Percentiles rank a stretch among this genome's conserved stretches.
phyloP scores from a whole-genome alignment of 2,113 vertebrate species.

The Myiagra hebetior region DNA sequence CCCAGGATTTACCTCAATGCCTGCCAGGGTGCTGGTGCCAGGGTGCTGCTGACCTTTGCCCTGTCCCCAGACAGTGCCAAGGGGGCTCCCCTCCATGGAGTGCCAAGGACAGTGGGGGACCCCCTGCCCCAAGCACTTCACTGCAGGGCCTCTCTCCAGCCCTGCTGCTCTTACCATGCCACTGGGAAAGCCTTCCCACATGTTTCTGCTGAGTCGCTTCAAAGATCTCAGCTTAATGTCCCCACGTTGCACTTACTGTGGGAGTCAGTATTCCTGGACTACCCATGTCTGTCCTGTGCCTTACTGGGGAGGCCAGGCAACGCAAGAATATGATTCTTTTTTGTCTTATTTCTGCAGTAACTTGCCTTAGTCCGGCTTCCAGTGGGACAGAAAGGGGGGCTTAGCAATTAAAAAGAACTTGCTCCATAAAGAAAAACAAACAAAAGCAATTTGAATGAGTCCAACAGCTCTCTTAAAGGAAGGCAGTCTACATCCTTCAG shows the following conservation, averaged over 20 bases:
- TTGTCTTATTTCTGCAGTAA: neutral
- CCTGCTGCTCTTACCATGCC: neutral
- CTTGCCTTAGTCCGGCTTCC: neutral
- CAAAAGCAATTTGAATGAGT: neutral
- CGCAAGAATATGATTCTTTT: neutral
- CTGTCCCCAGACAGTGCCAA: rapidly evolving
- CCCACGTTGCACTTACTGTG: neutral
- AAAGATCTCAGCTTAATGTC: neutral
- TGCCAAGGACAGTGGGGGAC: rapidly evolving
- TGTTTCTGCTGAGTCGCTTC: neutral
- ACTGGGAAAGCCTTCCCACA: neutral
- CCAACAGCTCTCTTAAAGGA: neutral
- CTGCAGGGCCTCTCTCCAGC: neutral
- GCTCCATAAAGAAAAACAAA: neutral
- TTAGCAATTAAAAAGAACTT: neutral
- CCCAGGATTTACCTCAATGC: neutral
- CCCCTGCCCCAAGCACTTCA: neutral
- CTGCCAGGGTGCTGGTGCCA: neutral
- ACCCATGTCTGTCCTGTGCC: neutral
- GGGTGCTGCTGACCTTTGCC: rapidly evolving
- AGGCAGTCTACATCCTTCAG: neutral
- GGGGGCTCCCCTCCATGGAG: rapidly evolving
- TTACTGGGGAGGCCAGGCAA: neutral
- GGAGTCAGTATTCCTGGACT: neutral
- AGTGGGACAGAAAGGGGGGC: neutral